These are phyloP conservation scores for Cerastis rubricosa DNA, from an alignment of 2,888 invertebrate species.

Conservation along the genomic window DNA sequence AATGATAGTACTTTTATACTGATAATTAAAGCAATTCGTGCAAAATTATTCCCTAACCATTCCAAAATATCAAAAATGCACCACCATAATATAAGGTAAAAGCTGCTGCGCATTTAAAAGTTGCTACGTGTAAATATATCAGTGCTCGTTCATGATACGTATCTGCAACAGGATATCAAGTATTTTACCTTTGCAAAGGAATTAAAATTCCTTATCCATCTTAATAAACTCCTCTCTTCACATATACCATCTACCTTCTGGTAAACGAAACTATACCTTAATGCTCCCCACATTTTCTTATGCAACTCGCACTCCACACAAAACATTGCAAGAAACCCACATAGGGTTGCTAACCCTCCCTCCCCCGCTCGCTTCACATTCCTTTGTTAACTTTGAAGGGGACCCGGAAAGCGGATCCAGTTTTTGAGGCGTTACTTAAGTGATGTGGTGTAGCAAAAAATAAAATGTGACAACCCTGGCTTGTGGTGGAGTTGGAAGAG, in stretches of 20 bases:
- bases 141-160: background rate
- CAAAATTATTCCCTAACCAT: no score
- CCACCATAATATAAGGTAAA: no score
- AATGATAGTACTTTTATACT: no score
- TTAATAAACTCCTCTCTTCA: background rate
- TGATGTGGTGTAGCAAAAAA: slow-evolving; percentile 47
- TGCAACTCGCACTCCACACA: slow-evolving; percentile 27
- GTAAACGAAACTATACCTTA: background rate
- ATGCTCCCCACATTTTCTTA: slow-evolving; percentile 30
- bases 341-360: slow-evolving; percentile 28
- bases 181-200: background rate
- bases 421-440: slow-evolving; percentile 50
- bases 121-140: no score
- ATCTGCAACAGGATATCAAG: background rate
- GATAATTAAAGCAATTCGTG: no score
- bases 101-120: no score
- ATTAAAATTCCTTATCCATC: background rate
- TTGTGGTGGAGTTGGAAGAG: slow-evolving; percentile 33
- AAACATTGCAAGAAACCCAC: slow-evolving; percentile 17
- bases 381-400: slow-evolving; percentile 57
- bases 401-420: slow-evolving; percentile 45
- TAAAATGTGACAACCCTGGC: slow-evolving; percentile 33
- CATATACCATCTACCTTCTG: background rate
- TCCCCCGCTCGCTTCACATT: slow-evolving; percentile 32
- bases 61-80: no score